A percentile compares a stretch with the other conserved stretches of the same genome.
These are phyloP conservation scores for Rotaria socialis DNA, from an alignment of 2,888 invertebrate genomes.

Conservation along the genomic window DNA sequence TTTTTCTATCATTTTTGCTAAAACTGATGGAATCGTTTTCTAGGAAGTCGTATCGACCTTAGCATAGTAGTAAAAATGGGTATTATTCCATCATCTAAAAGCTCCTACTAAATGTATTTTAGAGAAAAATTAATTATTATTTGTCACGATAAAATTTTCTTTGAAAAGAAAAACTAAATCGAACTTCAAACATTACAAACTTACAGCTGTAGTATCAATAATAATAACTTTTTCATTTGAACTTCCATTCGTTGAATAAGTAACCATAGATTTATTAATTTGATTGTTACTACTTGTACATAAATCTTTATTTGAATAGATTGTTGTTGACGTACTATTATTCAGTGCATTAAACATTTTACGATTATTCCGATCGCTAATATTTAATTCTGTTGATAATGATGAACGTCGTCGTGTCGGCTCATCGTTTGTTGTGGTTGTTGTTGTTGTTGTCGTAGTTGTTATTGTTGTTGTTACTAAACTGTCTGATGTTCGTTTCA, in stretches of 20 bases:
- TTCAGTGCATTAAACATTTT: not conserved
- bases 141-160: no score
- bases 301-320: not conserved
- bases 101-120: no score
- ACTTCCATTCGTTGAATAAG: not conserved
- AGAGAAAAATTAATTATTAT: no score
- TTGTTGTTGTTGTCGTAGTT: not conserved
- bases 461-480: not conserved
- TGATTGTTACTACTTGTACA: not conserved
- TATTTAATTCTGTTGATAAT: not conserved
- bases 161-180: not conserved
- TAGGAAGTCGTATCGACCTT: no score
- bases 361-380: not conserved
- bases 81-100: no score
- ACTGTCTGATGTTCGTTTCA: slow-evolving; percentile 19
- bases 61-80: no score
- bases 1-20: no score
- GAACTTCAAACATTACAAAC: not conserved
- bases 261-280: not conserved
- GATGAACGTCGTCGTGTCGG: slow-evolving; percentile 4
- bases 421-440: not conserved
- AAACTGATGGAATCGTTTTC: no score
- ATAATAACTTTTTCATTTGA: slow-evolving; percentile 27
- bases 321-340: not conserved
- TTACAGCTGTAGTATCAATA: slow-evolving; percentile 30